Base-by-base conservation (phyloP, 2,888 invertebrate genomes). In the Entomobrya multifasciata region DNA sequence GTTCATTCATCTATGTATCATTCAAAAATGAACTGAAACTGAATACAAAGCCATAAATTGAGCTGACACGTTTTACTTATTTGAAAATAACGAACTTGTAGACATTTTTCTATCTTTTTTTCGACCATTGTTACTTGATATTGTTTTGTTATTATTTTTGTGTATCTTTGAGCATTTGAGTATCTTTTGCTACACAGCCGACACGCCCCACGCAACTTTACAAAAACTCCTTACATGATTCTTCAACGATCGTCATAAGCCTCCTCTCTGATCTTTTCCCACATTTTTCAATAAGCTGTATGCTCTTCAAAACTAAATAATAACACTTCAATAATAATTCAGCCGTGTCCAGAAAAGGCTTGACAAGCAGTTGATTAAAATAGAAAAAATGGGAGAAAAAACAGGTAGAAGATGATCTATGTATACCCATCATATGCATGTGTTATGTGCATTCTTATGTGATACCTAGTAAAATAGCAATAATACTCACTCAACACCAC, bases 321-420 rank as follows among this genome's bases (percentile, higher is more conserved):
- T 49, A 27, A 72, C 17, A 72, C 49, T 72, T 72, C 72, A 72
- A 72, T 72, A 67, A 67, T 67, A 72, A 72, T 17, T 72, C 60
- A 57, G 60, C 49, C 62, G 13, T 47, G 30, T 70, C 79, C 85
- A 86, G 70, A 86, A 86, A 86, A 86, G 85, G 85, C 79, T 86
- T 86, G 85, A 86, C 85, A 86, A 78, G 36, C 36, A 36, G 85
- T 86, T 86, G 79, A 86, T 79, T 60, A 79, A 79, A 86, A 79
- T 62, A 49, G 47, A 70, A 60, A 80, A 80, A 65, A 78, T 44
- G 62, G n/a, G 62, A 72, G 15, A 36, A 65, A 11, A 65, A n/a
- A 49, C 49, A 36, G 36, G n/a, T n/a, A 67, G 17, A 49, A 70
- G 22, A 49, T 47, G 70, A 49, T 41, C 44, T 67, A 44, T 44